Base-by-base conservation (phyloP, 2,797 vertebrate genomes). In the Fistularia commersonii region DNA sequence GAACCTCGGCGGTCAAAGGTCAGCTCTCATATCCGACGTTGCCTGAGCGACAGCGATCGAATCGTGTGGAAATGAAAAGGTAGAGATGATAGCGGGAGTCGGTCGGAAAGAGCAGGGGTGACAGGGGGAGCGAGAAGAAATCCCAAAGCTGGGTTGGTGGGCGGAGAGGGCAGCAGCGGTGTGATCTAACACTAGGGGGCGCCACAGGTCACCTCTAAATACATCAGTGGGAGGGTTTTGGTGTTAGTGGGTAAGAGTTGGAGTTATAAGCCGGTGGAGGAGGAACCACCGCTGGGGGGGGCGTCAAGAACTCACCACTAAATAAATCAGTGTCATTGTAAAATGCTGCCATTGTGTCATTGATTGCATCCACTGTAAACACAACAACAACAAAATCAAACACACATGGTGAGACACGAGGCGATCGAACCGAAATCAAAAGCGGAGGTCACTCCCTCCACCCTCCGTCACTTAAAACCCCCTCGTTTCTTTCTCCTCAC, bases 281-380 rank as follows among this genome's bases (percentile, higher is more conserved):
- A 14, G 77, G 70, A 88, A 88, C n/a, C n/a, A n/a, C n/a, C 89
- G 91, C 89, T 93, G 90, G 88, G 81, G 86, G 90, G 90, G 85
- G 91, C n/a, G n/a, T n/a, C 88, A 87, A 79, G 86, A 93, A 99
- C 97, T 99, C 97, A 99, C 97, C 97, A 97, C 95, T 91, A 93
- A 93, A 96, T 88, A 95, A 93, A 92, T 95, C 97, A 93, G 95
- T 95, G 89, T 95, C 95, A 99, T 93, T 99, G 93, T 96, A 95
- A 92, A 94, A 94, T 95, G 91, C 95, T 91, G 93, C 92, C 93
- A 96, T 89, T 93, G 95, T 98, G 88, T 99, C 97, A 99, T 99
- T 99, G 93, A 97, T 91, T 91, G 93, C 92, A 93, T 98, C 93
- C 94, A 96, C 97, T 99, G 96, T 91, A 99, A 99, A 89, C 85